Evolutionary conservation across 2,797 vertebrate species (phyloP).

Genomic region (Momotus momota): DNA sequence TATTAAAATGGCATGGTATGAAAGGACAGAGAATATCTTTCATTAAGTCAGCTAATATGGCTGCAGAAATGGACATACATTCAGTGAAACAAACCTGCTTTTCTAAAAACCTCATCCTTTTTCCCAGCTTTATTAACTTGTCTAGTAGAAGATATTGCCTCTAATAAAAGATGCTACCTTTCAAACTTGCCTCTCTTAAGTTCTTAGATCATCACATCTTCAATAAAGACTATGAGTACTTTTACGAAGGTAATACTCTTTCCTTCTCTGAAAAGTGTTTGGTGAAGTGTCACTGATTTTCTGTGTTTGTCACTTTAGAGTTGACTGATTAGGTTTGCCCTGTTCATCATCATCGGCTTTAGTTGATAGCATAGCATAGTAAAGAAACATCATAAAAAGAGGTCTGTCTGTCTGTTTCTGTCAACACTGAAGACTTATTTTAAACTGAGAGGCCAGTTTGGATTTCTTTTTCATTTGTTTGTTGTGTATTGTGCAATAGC

Average conservation of each 20-base stretch:
- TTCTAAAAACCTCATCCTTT: not conserved
- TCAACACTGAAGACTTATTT: not conserved
- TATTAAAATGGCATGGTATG: not conserved
- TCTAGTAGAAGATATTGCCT: not conserved
- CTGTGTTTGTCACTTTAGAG: not conserved
- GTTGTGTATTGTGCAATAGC: not conserved
- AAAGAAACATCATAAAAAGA: not conserved
- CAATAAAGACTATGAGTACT: not conserved
- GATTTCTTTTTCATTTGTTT: not conserved
- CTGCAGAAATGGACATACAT: not conserved
- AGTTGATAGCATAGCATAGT: not conserved
- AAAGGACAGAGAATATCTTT: not conserved
- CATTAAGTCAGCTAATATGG: not conserved
- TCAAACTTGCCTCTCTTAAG: not conserved
- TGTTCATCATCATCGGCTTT: not conserved
- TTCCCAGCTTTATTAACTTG: slow-evolving; percentile 31
- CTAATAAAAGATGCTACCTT: slow-evolving; percentile 4
- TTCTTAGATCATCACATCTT: not conserved
- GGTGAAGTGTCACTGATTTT: not conserved
- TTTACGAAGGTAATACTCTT: not conserved
- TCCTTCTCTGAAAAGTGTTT: not conserved
- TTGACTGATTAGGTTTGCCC: not conserved
- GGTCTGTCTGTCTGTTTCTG: not conserved
- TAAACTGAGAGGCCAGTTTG: not conserved
- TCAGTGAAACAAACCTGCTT: not conserved